Evolutionary conservation across 2,113 vertebrate species (phyloP), one percentile per base, ranked within the genome.

Genomic region (Ellobius talpinus): DNA sequence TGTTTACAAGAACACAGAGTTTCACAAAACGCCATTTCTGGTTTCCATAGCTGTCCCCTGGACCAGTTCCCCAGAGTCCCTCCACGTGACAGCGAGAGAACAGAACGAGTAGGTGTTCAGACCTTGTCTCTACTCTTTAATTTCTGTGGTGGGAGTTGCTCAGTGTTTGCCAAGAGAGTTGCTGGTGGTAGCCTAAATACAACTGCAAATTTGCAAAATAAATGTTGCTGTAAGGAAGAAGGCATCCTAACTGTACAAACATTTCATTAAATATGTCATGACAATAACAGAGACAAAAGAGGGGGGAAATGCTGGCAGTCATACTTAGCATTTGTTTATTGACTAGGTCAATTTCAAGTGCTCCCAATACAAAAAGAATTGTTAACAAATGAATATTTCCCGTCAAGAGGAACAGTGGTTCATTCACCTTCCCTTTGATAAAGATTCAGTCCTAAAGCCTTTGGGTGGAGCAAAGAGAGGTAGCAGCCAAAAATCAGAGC

Each of bases 141-240:
- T 93, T 94, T 91, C 58, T 96, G 87, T 95, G 92, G 97, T 96
- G 93, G 97, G 97, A 97, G 96, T 93, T 96, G 73, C 65, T 96
- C 88, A 29, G 58, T 42, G 61, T 95, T 96, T 98, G 96, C 97
- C 97, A 97, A 95, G 96, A 93, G 78, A 85, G 90, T 95, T 87
- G 93, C 87, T 95, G 90, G 92, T 96, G 97, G 90, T 90, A 98
- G 95, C 93, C 93, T 87, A 97, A 96, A 97, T 52, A 96, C 95
- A 93, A 94, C 84, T 79, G 87, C 78, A 72, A 76, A 79, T 94
- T 91, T 96, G 93, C 95, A 95, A 96, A 97, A 85, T 90, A 95
- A 93, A 92, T 66, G 96, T 79, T 85, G 92, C 90, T 14, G 6
- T 65, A 72, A 91, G 50, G 93, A 92, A 92, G 89, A 91, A 87